A percentile compares a stretch with the other conserved stretches of the same genome.
These are phyloP conservation scores for Scaeva pyrastri DNA, from an alignment of 2,888 invertebrate species.

Conservation along the genomic window DNA sequence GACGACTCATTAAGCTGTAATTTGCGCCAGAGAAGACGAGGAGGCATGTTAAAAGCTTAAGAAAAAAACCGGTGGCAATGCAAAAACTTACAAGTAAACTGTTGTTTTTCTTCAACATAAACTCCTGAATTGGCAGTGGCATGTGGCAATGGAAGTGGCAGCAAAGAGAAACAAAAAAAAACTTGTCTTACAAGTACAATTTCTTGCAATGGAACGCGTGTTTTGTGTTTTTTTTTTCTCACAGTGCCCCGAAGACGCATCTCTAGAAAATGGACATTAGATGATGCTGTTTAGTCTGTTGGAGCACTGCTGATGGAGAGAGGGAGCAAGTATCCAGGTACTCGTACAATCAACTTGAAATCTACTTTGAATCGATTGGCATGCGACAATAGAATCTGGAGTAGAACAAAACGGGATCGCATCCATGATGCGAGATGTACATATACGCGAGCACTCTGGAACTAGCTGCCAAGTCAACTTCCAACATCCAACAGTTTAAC, in stretches of 20 bases:
- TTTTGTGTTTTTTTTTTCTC: background rate
- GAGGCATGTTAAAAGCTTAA: conserved; percentile 30
- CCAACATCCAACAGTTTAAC: conserved; percentile 49
- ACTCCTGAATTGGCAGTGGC: conserved; percentile 33
- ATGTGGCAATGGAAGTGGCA: conserved; percentile 20
- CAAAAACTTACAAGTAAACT: conserved; percentile 59
- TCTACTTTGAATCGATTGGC: conserved; percentile 58
- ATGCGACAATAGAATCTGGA: conserved; percentile 73
- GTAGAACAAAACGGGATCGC: conserved; percentile 69
- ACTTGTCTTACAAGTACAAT: conserved; percentile 50
- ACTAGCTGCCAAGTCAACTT: conserved; percentile 6
- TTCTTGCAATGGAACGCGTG: conserved; percentile 36
- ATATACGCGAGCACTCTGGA: conserved; percentile 40
- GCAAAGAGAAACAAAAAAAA: background rate
- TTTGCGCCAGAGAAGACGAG: conserved; percentile 38
- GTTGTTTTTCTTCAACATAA: conserved; percentile 56
- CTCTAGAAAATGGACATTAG: conserved; percentile 54
- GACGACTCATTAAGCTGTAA: conserved; percentile 72
- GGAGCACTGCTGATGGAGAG: background rate
- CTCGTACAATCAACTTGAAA: conserved; percentile 25
- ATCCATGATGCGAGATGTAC: conserved; percentile 7
- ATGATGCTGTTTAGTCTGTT: conserved; percentile 26
- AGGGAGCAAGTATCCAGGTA: conserved; percentile 27
- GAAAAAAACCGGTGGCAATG: conserved; percentile 31
- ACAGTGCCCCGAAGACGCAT: conserved; percentile 11